Percentiles rank a stretch among this genome's conserved stretches.
Conservation (phyloP, 2,888 invertebrate genomes). For the Sminthurinus aureus region DNA sequence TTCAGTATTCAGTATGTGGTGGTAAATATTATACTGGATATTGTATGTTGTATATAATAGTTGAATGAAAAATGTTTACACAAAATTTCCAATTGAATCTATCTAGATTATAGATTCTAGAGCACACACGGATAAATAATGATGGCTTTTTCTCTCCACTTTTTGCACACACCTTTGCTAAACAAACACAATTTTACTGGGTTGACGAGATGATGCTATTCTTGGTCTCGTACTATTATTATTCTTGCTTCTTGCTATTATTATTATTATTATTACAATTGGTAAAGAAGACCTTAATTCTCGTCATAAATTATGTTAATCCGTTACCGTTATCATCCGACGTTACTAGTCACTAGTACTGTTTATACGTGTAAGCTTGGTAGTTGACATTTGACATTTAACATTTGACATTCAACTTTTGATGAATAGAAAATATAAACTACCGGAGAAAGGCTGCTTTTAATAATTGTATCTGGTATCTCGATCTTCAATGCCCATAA, state of each 20-base stretch:
- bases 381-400: not conserved
- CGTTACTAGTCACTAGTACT: not conserved
- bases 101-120: too few relatives aligned
- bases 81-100: too few relatives aligned
- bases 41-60: too few relatives aligned
- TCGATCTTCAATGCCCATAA: not conserved
- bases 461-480: not conserved
- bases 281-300: not conserved
- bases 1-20: too few relatives aligned
- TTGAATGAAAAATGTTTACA: too few relatives aligned
- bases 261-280: too few relatives aligned
- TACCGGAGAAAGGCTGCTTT: not conserved
- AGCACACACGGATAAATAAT: too few relatives aligned
- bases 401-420: not conserved
- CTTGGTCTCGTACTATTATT: not conserved
- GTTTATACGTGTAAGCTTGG: not conserved
- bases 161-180: not conserved
- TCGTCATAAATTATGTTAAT: constrained; percentile 30
- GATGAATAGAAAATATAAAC: not conserved
- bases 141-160: not conserved
- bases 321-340: not conserved
- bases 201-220: not conserved
- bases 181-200: constrained; percentile 5
- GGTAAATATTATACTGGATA: too few relatives aligned
- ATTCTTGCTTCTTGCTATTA: not conserved